Evolutionary conservation across 2,888 invertebrate genomes (phyloP).

Genomic region (Xestoiulus laeticollis): DNA sequence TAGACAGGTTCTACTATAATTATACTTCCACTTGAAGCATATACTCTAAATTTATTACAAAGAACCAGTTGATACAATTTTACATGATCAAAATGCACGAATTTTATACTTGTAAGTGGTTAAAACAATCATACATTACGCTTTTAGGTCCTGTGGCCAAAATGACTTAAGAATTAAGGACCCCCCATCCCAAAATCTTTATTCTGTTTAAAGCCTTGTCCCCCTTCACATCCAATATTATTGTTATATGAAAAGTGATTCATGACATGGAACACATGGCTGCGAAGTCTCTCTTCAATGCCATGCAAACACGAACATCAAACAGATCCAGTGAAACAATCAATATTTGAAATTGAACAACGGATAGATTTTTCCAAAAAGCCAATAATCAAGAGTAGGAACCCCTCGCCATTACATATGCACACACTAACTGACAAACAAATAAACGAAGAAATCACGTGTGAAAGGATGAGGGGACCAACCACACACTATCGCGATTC

Average conservation of each 20-base stretch:
- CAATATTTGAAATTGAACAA: slow-evolving; percentile 17
- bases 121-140: too few species aligned
- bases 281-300: not conserved
- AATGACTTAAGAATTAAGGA: too few species aligned
- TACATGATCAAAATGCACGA: too few species aligned
- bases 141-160: too few species aligned
- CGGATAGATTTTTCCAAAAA: not conserved
- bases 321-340: slow-evolving; percentile 6
- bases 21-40: too few species aligned
- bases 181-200: too few species aligned
- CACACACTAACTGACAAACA: not conserved
- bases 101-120: too few species aligned
- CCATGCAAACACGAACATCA: not conserved
- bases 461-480: not conserved
- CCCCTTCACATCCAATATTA: not conserved
- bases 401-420: not conserved
- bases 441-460: not conserved
- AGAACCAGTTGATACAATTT: too few species aligned
- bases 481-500: not conserved
- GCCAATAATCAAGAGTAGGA: not conserved
- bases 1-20: too few species aligned
- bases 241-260: not conserved
- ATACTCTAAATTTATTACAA: too few species aligned
- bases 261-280: not conserved
- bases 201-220: too few species aligned